phyloP scores from a whole-genome alignment of 2,888 invertebrate species.

The Eumacrocentrus americanus region DNA sequence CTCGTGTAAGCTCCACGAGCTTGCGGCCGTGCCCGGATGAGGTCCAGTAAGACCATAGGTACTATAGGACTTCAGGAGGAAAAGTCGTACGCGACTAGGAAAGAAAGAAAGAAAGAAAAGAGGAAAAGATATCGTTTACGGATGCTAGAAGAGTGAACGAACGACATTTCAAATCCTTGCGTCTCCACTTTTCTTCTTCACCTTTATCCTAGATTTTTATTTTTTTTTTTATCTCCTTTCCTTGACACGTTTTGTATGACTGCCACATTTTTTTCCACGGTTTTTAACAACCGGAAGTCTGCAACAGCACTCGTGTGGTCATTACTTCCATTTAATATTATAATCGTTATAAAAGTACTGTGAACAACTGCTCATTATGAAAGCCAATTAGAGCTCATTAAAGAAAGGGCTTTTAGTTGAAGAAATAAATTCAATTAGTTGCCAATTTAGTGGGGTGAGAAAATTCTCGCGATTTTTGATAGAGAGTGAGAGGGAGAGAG shows the following conservation, averaged over 20 bases:
- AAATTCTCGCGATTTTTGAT: conserved; percentile 5
- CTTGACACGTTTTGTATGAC: neutral
- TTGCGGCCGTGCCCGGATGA: conserved; percentile 22
- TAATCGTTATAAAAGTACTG: neutral
- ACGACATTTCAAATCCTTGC: conserved; percentile 8
- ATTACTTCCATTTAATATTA: neutral
- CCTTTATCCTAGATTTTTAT: neutral
- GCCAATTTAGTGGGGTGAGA: conserved; percentile 7
- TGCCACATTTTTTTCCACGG: no score
- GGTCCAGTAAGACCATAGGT: conserved; percentile 19
- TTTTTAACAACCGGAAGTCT: no score
- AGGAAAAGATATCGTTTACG: conserved; percentile 1
- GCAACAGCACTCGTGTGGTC: no score
- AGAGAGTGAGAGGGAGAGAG: no score
- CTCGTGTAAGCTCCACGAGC: conserved; percentile 27
- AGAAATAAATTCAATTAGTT: conserved; percentile 15
- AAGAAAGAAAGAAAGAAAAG: neutral
- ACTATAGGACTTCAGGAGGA: neutral
- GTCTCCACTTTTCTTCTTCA: conserved; percentile 7
- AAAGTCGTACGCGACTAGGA: neutral
- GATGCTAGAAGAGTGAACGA: conserved; percentile 1
- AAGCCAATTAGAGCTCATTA: neutral
- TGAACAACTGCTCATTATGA: neutral
- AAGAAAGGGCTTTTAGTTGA: neutral
- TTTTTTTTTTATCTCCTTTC: neutral